Evolutionary conservation across 2,888 invertebrate genomes (phyloP).

Genomic region (Limnephilus marmoratus): DNA sequence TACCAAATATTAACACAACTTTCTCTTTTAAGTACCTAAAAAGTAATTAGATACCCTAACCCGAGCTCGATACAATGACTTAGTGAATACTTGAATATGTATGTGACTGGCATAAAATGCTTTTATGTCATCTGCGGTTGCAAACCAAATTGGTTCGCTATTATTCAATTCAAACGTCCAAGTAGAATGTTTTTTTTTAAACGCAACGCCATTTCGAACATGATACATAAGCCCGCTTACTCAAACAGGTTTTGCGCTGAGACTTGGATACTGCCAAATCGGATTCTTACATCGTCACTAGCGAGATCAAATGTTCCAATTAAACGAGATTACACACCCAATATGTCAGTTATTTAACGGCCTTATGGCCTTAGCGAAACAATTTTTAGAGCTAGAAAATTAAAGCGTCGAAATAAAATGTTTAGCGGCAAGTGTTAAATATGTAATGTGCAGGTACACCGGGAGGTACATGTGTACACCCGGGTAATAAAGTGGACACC

Average conservation of each 20-base stretch:
- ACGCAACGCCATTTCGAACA: conserved; percentile 16
- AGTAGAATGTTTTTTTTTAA: background rate
- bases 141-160: conserved; percentile 2
- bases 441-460: background rate
- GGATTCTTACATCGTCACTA: background rate
- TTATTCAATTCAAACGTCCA: conserved; percentile 19
- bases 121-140: conserved; percentile 2
- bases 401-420: background rate
- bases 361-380: conserved; percentile 13
- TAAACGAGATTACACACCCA: conserved; percentile 31
- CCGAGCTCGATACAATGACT: background rate
- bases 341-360: conserved; percentile 39
- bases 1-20: background rate
- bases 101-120: conserved; percentile 33
- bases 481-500: background rate
- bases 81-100: background rate
- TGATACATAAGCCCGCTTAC: conserved; percentile 16
- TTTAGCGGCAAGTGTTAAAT: conserved; percentile 2
- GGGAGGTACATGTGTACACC: background rate
- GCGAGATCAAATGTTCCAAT: conserved; percentile 40
- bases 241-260: conserved; percentile 14
- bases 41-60: conserved; percentile 24
- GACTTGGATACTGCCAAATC: background rate
- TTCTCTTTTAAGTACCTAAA: conserved; percentile 29
- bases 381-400: conserved; percentile 14